Evolutionary conservation across 2,888 invertebrate genomes (phyloP).

Genomic region (Dusona sp.): DNA sequence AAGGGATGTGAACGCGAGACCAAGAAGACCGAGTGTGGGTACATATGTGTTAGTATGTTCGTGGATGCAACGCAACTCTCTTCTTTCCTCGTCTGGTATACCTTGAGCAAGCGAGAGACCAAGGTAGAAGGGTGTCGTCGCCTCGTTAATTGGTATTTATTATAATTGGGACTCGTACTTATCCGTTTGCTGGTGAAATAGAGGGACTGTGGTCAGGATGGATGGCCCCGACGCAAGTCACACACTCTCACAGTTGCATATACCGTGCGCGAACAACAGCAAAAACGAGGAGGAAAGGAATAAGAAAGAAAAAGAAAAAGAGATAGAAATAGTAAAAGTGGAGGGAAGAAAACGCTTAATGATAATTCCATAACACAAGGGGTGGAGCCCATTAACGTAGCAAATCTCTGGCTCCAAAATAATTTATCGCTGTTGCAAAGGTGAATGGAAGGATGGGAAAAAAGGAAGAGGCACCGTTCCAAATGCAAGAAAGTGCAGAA

Average conservation of each 20-base stretch:
- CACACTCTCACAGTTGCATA: slow-evolving; percentile 53
- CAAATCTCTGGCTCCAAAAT: slow-evolving; percentile 64
- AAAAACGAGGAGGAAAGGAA: background rate
- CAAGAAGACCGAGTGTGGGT: slow-evolving; percentile 24
- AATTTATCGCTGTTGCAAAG: slow-evolving; percentile 39
- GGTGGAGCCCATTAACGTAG: slow-evolving; percentile 77
- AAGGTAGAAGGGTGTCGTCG: slow-evolving; percentile 77
- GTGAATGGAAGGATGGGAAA: background rate
- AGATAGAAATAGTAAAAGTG: slow-evolving; percentile 20
- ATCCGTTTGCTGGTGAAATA: slow-evolving; percentile 77
- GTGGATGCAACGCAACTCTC: slow-evolving; percentile 58
- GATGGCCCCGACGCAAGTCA: slow-evolving; percentile 65
- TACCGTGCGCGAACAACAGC: slow-evolving; percentile 31
- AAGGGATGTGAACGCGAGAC: slow-evolving; percentile 43
- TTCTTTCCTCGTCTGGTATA: slow-evolving; percentile 34
- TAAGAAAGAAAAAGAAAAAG: slow-evolving; percentile 23
- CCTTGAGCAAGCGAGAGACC: slow-evolving; percentile 69
- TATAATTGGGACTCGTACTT: slow-evolving; percentile 83
- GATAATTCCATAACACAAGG: slow-evolving; percentile 73
- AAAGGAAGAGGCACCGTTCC: slow-evolving; percentile 4
- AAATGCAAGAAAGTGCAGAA: slow-evolving; percentile 14
- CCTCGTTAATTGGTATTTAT: slow-evolving; percentile 84
- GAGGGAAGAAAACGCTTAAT: slow-evolving; percentile 38
- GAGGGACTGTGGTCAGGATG: slow-evolving; percentile 69
- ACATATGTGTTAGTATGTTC: slow-evolving; percentile 27